Base-by-base conservation (phyloP, 53 echinoderm and acorn worm species). In the Arbacia lixula region DNA sequence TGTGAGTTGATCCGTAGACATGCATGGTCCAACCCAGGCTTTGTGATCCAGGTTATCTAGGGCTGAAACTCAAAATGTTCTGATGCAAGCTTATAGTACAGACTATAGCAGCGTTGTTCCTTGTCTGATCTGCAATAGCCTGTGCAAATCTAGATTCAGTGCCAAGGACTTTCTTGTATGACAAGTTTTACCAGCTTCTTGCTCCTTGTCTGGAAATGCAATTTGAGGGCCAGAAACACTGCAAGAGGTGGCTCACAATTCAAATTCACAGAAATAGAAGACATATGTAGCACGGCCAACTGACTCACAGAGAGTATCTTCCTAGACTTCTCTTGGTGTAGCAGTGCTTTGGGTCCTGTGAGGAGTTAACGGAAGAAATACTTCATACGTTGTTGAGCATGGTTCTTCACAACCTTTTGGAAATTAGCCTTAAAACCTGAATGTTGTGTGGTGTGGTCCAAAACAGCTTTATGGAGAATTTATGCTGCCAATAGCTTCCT, bases 161-260 rank as follows among this genome's bases (percentile, higher is more conserved):
- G 68, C 36, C 21, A 34, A 67, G 68, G 68, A 67, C 68, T 67
- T 67, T 67, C 68, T 67, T 54, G 38, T 67, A 67, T 67, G 68
- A 67, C 68, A 67, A 29, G 68, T 67, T 26, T 32, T 34, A 38
- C 71, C 36, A 71, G 6, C 71, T 71, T 71, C 43, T 71, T 71
- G 38, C 71, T 36, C 28, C 71, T 71, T 71, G 71, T 71, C 19
- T 71, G 71, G 36, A 40, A 71, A 71, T 71, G 71, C 71, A 71
- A 71, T 71, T 37, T 35, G 71, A 71, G 71, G 71, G 37, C 71
- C 36, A 71, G 71, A 36, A 71, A 43, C 74, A 74, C 24, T 74
- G 74, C 74, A 74, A 74, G 51, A 51, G 51, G 74, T 28, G 74
- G 74, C 49, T 74, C 74, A 74, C 74, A 74, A 74, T 74, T 74